Evolutionary conservation across 2,797 vertebrate genomes (phyloP).

Genomic region (Neomorphus geoffroyi): DNA sequence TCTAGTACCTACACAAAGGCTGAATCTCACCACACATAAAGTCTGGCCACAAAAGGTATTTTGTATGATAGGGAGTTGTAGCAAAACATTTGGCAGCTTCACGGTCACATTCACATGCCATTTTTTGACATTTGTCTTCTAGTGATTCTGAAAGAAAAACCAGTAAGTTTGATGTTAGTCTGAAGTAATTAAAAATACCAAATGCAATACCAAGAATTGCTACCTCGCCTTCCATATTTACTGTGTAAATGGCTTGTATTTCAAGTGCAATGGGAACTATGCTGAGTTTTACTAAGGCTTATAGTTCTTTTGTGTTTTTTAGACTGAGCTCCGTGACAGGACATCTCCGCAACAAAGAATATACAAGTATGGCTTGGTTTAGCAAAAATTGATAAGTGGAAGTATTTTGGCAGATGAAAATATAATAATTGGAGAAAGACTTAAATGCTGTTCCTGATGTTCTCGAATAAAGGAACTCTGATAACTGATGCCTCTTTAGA

Average conservation of each 20-base stretch:
- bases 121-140: conserved; percentile 84
- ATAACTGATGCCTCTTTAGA: neutral
- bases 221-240: neutral
- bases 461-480: neutral
- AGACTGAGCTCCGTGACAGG: neutral
- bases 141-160: conserved; percentile 80
- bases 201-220: neutral
- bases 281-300: neutral
- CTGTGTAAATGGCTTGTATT: neutral
- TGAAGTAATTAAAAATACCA: neutral
- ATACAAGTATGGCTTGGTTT: neutral
- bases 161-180: neutral
- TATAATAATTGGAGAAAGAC: neutral
- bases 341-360: neutral
- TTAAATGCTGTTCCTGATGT: neutral
- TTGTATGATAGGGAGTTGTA: conserved; percentile 79
- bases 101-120: conserved; percentile 89
- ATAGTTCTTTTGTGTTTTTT: rapidly evolving
- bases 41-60: conserved; percentile 83
- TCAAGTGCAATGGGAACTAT: neutral
- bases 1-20: conserved; percentile 82
- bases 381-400: neutral
- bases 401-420: neutral
- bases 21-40: conserved; percentile 80
- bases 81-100: conserved; percentile 85